These are phyloP conservation scores for Trichomycterus rosablanca DNA, from an alignment of 2,113 vertebrate genomes.

Conservation along the genomic window DNA sequence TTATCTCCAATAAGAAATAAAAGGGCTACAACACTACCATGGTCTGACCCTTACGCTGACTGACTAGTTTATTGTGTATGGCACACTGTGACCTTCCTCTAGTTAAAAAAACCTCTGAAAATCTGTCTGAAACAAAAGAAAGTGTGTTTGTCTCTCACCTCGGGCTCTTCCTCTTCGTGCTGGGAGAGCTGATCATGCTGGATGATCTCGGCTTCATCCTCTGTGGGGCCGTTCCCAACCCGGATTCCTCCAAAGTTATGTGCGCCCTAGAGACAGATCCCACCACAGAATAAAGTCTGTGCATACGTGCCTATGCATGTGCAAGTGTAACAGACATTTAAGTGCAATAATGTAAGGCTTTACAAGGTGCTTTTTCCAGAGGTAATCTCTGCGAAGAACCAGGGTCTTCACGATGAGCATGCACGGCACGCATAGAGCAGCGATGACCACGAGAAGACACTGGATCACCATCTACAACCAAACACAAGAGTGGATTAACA, in stretches of 20 bases:
- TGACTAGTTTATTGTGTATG: too few species aligned
- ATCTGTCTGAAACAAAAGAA: not conserved
- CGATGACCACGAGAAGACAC: slow-evolving; percentile 82
- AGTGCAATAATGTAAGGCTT: slow-evolving; percentile 49
- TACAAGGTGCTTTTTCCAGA: slow-evolving; percentile 85
- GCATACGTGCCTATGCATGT: not conserved
- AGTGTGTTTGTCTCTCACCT: slow-evolving; percentile 70
- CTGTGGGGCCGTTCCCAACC: slow-evolving; percentile 96
- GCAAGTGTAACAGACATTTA: not conserved
- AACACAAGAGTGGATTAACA: not conserved
- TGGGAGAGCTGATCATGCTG: slow-evolving; percentile 94
- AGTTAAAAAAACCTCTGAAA: too few species aligned
- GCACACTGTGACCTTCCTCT: too few species aligned
- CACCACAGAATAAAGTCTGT: slow-evolving; percentile 1
- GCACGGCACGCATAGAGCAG: slow-evolving; percentile 85
- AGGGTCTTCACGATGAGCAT: slow-evolving; percentile 93
- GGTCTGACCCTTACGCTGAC: too few species aligned
- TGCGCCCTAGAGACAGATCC: slow-evolving; percentile 76
- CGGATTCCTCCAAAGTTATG: slow-evolving; percentile 94
- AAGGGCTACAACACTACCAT: too few species aligned
- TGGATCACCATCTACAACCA: slow-evolving; percentile 76
- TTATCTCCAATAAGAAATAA: too few species aligned
- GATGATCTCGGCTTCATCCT: slow-evolving; percentile 97
- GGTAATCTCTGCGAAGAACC: slow-evolving; percentile 80
- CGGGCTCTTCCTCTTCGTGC: slow-evolving; percentile 87